phyloP scores from a whole-genome alignment of 2,888 invertebrate genomes.

The Mechanitis messenoides region DNA sequence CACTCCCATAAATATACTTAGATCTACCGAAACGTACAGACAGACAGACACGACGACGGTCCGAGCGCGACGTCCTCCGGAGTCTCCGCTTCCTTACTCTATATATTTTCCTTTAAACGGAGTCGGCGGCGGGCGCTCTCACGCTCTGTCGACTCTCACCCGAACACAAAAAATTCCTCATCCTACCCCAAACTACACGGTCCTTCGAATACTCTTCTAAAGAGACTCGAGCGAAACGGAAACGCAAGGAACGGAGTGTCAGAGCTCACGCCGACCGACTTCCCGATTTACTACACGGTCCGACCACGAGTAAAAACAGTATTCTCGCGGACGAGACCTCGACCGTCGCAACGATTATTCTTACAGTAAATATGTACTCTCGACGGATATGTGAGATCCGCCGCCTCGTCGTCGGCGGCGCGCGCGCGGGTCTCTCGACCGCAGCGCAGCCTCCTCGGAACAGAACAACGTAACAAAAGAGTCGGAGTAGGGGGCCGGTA shows the following conservation, averaged over 20 bases:
- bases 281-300: conserved; percentile 19
- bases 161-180: not conserved
- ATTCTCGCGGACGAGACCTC: conserved; percentile 21
- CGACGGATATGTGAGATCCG: conserved; percentile 30
- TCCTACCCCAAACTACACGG: not conserved
- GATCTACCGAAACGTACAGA: conserved; percentile 24
- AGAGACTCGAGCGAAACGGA: not conserved
- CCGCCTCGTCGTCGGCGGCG: not conserved
- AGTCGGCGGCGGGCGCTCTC: not conserved
- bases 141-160: not conserved
- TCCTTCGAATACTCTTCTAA: not conserved
- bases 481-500: conserved; percentile 50
- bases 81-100: not conserved
- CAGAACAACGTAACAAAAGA: too few species aligned
- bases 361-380: conserved; percentile 23
- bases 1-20: conserved; percentile 28
- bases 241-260: not conserved
- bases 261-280: conserved; percentile 12
- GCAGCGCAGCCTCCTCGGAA: not conserved
- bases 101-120: conserved; percentile 1
- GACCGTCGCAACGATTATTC: conserved; percentile 18
- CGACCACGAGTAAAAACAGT: conserved; percentile 26
- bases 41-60: conserved; percentile 1
- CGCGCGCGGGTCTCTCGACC: not conserved
- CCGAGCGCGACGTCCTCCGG: conserved; percentile 3